Conservation (phyloP, 2,888 invertebrate species). For the Cryptus armator region DNA sequence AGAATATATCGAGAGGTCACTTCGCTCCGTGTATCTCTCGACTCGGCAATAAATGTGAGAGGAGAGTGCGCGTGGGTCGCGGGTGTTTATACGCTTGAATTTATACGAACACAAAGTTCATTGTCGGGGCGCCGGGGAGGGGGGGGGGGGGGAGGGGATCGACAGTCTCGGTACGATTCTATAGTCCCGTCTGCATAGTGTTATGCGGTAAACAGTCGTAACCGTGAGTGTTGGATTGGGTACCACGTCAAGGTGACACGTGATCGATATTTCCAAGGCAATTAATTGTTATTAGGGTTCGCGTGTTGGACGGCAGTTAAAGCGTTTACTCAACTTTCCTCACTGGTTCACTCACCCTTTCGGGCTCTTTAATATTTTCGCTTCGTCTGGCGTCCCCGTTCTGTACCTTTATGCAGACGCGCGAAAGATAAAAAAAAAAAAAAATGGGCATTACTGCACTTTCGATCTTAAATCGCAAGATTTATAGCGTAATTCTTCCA, state of each 20-base stretch:
- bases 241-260: constrained; percentile 75
- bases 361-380: constrained; percentile 38
- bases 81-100: constrained; percentile 21
- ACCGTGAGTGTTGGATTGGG: constrained; percentile 29
- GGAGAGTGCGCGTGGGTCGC: not conserved
- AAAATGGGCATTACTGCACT: constrained; percentile 20
- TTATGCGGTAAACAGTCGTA: constrained; percentile 50
- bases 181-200: constrained; percentile 3
- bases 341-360: constrained; percentile 17
- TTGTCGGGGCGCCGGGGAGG: constrained; percentile 48
- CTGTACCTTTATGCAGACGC: constrained; percentile 10
- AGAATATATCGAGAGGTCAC: too few relatives aligned
- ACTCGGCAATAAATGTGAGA: not conserved
- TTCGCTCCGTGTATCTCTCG: too few relatives aligned
- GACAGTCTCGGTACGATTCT: constrained; percentile 42
- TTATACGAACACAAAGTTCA: constrained; percentile 58
- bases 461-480: constrained; percentile 15
- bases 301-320: constrained; percentile 71
- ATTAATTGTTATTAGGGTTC: constrained; percentile 77
- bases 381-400: constrained; percentile 14
- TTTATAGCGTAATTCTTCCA: constrained; percentile 11
- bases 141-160: not conserved
- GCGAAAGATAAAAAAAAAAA: not conserved
- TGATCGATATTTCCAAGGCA: constrained; percentile 79
- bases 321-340: constrained; percentile 72